Base-by-base conservation (phyloP, 2,113 vertebrate species). In the Microcebus griseorufus region DNA sequence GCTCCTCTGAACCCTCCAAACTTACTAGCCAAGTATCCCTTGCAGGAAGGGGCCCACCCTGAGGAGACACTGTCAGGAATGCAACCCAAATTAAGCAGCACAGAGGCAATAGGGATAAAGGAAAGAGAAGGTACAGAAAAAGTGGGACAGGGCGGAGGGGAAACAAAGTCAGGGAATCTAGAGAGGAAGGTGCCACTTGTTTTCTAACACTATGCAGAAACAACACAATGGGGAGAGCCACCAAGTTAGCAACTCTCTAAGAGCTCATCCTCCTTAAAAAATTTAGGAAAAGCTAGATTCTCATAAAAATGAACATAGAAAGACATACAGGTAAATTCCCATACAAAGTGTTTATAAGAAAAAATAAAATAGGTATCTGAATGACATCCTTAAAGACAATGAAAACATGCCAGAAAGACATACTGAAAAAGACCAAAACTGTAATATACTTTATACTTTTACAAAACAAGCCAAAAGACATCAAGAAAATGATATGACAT, bases 401-500 rank as follows among this genome's bases (percentile, higher is more conserved):
- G 42, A 73, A 91, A 80, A 4, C 16, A 69, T 73, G 17, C 62
- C 73, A 93, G 87, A 90, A 86, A 91, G 25, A 81, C 12, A 42
- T 7, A 37, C 23, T 58, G 17, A 72, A 62, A 62, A 80, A 42
- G 48, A 73, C 22, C 39, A 76, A 51, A 88, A 65, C 4, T 39
- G 0, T 76, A 88, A n/a, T 34, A n/a, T 18, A 60, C 25, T 84
- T 34, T 89, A 81, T 64, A 64, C 27, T 64, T 64, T 64, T 29
- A 64, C 29, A 53, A 96, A 95, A 76, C 70, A 91, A 84, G 76
- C 62, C 82, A 78, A 87, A 65, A 75, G 2, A 75, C 60, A 60
- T 70, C 75, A 67, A 80, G 58, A 90, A 96, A 97, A 88, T 76
- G 10, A 93, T 20, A 58, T 5, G 14, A 32, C 1, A 12, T 32